Base-by-base conservation (phyloP, 2,113 vertebrate species). In the Ivindomyrus marchei region DNA sequence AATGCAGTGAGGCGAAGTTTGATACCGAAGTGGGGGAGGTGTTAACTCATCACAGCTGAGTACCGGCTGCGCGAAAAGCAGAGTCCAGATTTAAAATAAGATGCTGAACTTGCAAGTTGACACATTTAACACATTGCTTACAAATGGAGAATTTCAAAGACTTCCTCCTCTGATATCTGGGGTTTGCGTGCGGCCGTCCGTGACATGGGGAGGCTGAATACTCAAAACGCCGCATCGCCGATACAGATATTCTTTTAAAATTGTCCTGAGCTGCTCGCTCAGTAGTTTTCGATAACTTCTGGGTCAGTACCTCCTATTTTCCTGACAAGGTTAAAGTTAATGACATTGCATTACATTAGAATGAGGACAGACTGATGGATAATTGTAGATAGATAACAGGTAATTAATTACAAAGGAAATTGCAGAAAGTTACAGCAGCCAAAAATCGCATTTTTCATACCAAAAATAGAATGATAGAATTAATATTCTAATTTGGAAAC, bases 11-110 rank as follows among this genome's bases (percentile, higher is more conserved):
- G 53, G 45, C 45, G 45, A 46, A 10, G 83, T 24, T 85, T 47
- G n/a, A 47, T 47, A 85, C 19, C 11, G 8, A 50, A 31, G 19
- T 2, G n/a, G 21, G 56, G 84, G 42, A 45, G 42, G 89, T 50
- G 62, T 91, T 85, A 46, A 92, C 91, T 90, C 89, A 92, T 91
- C 91, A 92, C 92, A 91, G 86, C 91, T 90, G 93, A 86, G 92
- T 89, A 93, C 36, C 4, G 74, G 15, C 36, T 19, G 4, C 4
- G 6, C 31, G 0, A 80, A 80, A 93, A 93, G 92, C 21, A n/a
- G 93, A 92, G 90, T 92, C 90, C 89, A 91, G 89, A 80, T 89
- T 10, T 85, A 11, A 85, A 47, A 47, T 85, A 45, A 83, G 19
- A 85, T 46, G 45, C 42, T 45, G 8, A 85, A 47, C 83, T 80